A percentile compares a stretch with the other conserved stretches of the same genome.
phyloP scores from a whole-genome alignment of 2,888 invertebrate species.

The Limnephilus rhombicus region DNA sequence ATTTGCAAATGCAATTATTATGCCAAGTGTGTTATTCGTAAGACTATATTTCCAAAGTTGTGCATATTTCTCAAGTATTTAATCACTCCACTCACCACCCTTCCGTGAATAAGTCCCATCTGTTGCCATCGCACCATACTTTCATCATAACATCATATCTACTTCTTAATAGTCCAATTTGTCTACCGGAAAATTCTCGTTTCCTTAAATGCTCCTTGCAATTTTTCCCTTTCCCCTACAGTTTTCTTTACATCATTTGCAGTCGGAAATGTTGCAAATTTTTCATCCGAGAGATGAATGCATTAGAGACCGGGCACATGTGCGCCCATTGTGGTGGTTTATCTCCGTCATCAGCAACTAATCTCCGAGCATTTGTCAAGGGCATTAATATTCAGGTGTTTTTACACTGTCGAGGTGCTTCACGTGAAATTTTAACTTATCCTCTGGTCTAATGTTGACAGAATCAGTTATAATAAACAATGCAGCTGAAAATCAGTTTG shows the following conservation, averaged over 20 bases:
- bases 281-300: slow-evolving; percentile 17
- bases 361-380: not conserved
- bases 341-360: not conserved
- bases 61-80: not conserved
- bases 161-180: slow-evolving; percentile 10
- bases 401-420: not conserved
- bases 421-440: not conserved
- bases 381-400: slow-evolving; percentile 4
- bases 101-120: not conserved
- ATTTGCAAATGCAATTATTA: no score
- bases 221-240: not conserved
- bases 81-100: not conserved
- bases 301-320: slow-evolving; percentile 1
- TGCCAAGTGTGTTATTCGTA: no score
- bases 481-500: not conserved
- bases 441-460: not conserved
- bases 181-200: not conserved
- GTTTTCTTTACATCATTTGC: not conserved
- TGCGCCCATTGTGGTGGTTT: not conserved
- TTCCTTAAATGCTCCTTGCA: slow-evolving; percentile 15
- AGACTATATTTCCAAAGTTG: not conserved
- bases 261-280: slow-evolving; percentile 15
- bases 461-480: not conserved
- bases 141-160: not conserved
- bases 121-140: not conserved